Evolutionary conservation across 2,888 invertebrate species (phyloP), one percentile per base, ranked within the genome.

Genomic region (Allophyes oxyacanthae): DNA sequence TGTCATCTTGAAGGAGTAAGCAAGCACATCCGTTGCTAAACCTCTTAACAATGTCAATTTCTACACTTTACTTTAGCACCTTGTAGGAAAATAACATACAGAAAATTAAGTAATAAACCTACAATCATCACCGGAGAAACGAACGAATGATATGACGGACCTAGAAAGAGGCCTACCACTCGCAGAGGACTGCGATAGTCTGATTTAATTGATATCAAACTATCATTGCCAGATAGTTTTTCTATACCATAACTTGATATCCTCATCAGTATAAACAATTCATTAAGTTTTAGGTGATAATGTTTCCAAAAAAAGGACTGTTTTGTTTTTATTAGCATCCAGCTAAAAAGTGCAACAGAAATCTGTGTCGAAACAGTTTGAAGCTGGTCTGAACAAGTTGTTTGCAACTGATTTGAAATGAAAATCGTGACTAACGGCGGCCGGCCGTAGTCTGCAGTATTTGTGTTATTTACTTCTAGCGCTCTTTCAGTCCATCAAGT

Each of bases 1-100:
- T 73, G 84, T 86, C 85, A 85, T 88, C 85, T 84, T 87, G 86
- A 87, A 86, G 80, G 79, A 73, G 72, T 75, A 77, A 79, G 77
- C 62, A 63, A 75, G 68, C 70, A 69, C 78, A 72, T 79, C 79
- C 74, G 76, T 79, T 79, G 78, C 67, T 56, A 46, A 75, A 69
- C 69, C 73, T 71, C 72, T 78, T 73, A 70, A 64, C 70, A 70
- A 57, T 65, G 59, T 72, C 69, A 70, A 72, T 69, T 53, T 65
- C 50, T 48, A 61, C 50, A 41, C 64, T 33, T 14, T 30, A 46
- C 10, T 54, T 44, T 42, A 43, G 15, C n/a, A 26, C 9, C 36
- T 56, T 14, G 38, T 32, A 6, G 4, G 5, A 8, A 1, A 11
- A 50, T 7, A 13, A 5, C 6, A 20, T 2, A 28, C 25, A 4